Base-by-base conservation (phyloP, 2,113 vertebrate genomes). In the Pimephales promelas region DNA sequence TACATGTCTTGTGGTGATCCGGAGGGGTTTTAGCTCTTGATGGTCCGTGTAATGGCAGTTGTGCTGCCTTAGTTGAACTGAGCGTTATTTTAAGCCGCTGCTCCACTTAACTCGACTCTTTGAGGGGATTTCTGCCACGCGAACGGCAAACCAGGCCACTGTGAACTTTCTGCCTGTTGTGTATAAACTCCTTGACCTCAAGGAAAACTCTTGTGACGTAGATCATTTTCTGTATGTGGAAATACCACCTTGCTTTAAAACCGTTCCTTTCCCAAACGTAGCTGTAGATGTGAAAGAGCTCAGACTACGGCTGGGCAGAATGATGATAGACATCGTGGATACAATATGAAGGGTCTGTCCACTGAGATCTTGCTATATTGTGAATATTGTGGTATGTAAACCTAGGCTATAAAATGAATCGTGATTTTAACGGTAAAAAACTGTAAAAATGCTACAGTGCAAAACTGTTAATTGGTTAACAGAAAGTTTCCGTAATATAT, bases 51-150 rank as follows among this genome's bases (percentile, higher is more conserved):
- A 82, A 81, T 76, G 72, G 31, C 61, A 83, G 68, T 36, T 73
- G 78, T 47, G 54, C 82, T 81, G 73, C 45, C 61, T 76, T 20
- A 18, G 85, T 71, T 36, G 80, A 87, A 70, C 52, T 5, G 10
- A 59, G 40, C 49, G 76, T 88, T 90, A 90, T 89, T 89, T 90
- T 85, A 85, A 83, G 86, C 89, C 45, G 18, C 62, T 89, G 87
- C 61, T 89, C 86, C 52, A 88, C 70, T 90, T 90, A 40, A 82
- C 54, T 75, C 26, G 28, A 49, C 83, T 86, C 84, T 74, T 76
- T 80, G 79, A 86, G 62, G 74, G 85, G 83, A 80, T 83, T 87
- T 24, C 68, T 77, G 62, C 70, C 86, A 43, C 45, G 31, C 18
- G 8, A 76, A 47, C 34, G 20, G 71, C 76, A 80, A 90, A 85